Conservation (phyloP, 2,113 vertebrate species). For the Halcyon malimbica region DNA sequence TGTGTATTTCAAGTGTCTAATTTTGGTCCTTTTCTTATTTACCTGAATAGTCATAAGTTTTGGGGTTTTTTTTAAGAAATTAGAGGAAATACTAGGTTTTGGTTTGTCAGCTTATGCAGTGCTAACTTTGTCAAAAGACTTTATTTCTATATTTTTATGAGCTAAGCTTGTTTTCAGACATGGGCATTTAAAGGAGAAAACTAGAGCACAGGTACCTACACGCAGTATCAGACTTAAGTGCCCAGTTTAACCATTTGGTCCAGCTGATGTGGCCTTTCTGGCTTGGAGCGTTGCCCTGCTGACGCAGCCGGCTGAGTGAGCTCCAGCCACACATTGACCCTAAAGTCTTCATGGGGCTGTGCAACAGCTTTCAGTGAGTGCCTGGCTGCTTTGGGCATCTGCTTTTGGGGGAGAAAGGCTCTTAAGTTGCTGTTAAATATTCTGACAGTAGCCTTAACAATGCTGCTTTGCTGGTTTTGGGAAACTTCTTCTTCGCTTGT, state of each 20-base stretch:
- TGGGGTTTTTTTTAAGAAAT: background rate
- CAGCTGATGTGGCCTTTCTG: fast-evolving
- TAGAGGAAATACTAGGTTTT: background rate
- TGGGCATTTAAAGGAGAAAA: background rate
- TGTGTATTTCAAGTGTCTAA: background rate
- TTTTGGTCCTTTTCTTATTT: background rate
- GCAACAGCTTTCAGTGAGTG: background rate
- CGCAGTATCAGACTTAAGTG: too few species aligned
- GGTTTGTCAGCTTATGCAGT: background rate
- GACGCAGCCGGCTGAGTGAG: fast-evolving
- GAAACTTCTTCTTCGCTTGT: background rate
- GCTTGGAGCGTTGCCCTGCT: fast-evolving
- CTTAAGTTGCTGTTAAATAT: background rate
- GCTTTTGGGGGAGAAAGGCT: background rate
- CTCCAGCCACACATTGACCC: fast-evolving
- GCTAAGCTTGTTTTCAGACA: background rate
- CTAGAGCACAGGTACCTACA: fast-evolving
- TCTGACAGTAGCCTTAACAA: background rate
- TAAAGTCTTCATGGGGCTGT: fast-evolving
- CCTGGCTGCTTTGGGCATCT: background rate
- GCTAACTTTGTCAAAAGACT: background rate
- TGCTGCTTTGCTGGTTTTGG: background rate
- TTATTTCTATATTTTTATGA: background rate
- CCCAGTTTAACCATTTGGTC: background rate
- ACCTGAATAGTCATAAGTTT: background rate